Conservation (phyloP, 2,113 vertebrate genomes). For the Mandrillus leucophaeus region DNA sequence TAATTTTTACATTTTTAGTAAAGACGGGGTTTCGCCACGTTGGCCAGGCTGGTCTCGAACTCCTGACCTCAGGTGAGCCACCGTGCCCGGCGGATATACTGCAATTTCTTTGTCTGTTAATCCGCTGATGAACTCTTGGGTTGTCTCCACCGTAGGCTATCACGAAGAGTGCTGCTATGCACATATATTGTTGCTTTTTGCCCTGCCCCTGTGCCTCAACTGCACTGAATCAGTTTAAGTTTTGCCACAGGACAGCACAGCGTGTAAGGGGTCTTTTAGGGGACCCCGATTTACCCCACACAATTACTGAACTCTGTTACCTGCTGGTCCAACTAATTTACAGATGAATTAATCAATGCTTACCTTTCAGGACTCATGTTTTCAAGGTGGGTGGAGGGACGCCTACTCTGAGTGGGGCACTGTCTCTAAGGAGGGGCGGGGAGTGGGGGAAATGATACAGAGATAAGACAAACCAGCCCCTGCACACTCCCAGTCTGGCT, state of each 20-base stretch:
- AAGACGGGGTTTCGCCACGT: no score
- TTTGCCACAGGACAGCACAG: no score
- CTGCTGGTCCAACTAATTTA: not conserved
- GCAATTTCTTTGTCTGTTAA: no score
- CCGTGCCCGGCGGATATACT: not conserved
- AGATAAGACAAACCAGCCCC: not conserved
- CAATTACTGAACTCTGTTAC: not conserved
- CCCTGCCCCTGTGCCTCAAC: not conserved
- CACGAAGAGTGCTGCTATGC: fast-evolving
- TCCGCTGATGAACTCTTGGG: fast-evolving
- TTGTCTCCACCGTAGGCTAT: no score
- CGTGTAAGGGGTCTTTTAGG: not conserved
- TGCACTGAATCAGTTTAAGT: not conserved
- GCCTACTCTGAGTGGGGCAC: not conserved
- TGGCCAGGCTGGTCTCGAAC: no score
- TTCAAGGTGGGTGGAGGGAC: not conserved
- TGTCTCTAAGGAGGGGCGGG: not conserved
- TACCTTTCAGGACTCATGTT: not conserved
- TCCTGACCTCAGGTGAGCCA: no score
- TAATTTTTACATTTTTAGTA: no score
- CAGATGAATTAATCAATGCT: not conserved
- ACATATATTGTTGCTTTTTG: not conserved
- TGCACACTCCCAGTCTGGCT: not conserved
- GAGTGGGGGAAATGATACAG: not conserved
- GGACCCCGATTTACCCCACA: not conserved